Percentiles rank a stretch among this genome's conserved stretches.
Conservation (phyloP, 2,888 invertebrate species). For the Troglohyphantes excavatus region DNA sequence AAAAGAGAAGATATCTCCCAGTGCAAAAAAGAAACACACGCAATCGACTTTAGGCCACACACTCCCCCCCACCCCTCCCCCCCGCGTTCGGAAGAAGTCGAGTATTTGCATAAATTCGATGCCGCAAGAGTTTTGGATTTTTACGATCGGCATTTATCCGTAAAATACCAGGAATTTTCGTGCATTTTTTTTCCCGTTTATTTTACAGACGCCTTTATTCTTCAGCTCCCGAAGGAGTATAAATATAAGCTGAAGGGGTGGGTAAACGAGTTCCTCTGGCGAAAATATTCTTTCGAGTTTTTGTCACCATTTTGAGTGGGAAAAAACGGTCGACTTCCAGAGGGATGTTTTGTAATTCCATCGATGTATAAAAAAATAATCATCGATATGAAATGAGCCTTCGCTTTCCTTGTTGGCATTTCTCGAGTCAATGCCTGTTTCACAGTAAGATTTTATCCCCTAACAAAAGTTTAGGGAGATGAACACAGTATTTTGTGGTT, state of each 20-base stretch:
- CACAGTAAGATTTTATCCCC: too few relatives aligned
- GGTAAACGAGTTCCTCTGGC: constrained; percentile 11
- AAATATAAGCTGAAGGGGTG: constrained; percentile 34
- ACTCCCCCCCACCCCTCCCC: neutral
- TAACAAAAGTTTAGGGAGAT: too few relatives aligned
- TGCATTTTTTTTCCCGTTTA: neutral
- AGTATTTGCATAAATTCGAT: constrained; percentile 59
- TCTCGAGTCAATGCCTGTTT: too few relatives aligned
- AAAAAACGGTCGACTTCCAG: too few relatives aligned
- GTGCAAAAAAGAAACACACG: constrained; percentile 15
- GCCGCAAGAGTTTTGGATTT: constrained; percentile 25
- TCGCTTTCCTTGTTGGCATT: too few relatives aligned
- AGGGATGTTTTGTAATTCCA: too few relatives aligned
- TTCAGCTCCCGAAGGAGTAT: constrained; percentile 5
- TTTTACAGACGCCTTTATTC: constrained; percentile 4
- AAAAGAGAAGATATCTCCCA: neutral
- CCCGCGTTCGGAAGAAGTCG: neutral
- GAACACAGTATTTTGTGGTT: too few relatives aligned
- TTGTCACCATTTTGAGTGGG: neutral
- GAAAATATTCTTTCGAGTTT: neutral
- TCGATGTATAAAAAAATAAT: too few relatives aligned
- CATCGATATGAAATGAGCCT: too few relatives aligned
- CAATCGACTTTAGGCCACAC: constrained; percentile 25
- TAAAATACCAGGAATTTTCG: constrained; percentile 25
- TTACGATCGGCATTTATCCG: constrained; percentile 53